These are phyloP conservation scores for Pemphredon lugubris DNA, from an alignment of 2,888 invertebrate genomes.

Conservation along the genomic window DNA sequence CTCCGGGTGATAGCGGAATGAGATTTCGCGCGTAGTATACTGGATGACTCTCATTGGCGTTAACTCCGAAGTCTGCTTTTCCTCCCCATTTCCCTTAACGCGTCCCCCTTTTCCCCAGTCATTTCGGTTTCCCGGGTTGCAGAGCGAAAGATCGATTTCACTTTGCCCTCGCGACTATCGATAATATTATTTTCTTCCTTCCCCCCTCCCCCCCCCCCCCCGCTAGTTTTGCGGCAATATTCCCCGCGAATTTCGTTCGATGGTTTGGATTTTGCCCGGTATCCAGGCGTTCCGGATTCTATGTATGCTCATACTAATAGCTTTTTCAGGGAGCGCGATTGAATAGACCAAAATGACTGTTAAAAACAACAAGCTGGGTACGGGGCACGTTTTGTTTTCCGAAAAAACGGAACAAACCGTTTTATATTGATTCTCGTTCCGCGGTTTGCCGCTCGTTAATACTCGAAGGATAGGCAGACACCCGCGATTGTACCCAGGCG, in stretches of 20 bases:
- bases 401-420: constrained; percentile 3
- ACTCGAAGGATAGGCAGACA: not conserved
- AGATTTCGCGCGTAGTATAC: constrained; percentile 2
- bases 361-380: constrained; percentile 1
- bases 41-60: constrained; percentile 33
- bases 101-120: too few relatives aligned
- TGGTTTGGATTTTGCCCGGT: too few relatives aligned
- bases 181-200: too few relatives aligned
- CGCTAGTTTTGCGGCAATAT: too few relatives aligned
- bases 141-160: too few relatives aligned
- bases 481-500: not conserved
- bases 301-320: not conserved
- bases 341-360: constrained; percentile 1
- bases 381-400: constrained; percentile 1
- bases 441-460: not conserved
- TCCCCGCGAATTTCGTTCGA: not conserved
- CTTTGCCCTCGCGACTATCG: too few relatives aligned
- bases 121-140: too few relatives aligned
- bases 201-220: too few relatives aligned
- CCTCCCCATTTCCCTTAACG: too few relatives aligned
- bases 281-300: not conserved
- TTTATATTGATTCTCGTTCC: not conserved
- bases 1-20: constrained; percentile 1
- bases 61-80: constrained; percentile 18
- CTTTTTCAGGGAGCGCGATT: not conserved